Conservation (phyloP, 2,113 vertebrate species). For the Nanger granti region DNA sequence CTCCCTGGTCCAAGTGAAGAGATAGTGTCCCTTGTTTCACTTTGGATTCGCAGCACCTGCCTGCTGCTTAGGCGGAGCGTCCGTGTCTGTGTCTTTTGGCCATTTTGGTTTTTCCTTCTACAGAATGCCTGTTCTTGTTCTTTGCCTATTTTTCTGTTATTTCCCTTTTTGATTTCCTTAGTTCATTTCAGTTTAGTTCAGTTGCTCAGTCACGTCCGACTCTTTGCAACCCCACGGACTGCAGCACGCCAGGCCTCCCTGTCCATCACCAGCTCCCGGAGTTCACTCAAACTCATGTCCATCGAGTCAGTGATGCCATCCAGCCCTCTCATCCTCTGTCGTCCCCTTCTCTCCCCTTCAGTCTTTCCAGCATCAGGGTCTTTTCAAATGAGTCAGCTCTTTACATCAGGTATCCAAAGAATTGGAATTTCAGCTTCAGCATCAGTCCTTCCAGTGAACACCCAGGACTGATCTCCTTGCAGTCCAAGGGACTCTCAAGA, state of each 20-base stretch:
- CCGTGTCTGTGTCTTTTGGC: neutral
- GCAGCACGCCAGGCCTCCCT: neutral
- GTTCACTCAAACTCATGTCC: neutral
- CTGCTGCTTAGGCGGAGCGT: neutral
- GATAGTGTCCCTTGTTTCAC: neutral
- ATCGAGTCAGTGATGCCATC: neutral
- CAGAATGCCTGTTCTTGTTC: neutral
- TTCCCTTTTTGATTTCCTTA: neutral
- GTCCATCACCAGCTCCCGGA: neutral
- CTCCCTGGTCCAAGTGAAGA: neutral
- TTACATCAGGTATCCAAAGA: neutral
- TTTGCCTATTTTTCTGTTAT: neutral
- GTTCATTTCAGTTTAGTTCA: neutral
- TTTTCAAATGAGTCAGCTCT: neutral
- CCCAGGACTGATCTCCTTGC: neutral
- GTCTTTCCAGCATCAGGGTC: neutral
- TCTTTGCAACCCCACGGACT: neutral
- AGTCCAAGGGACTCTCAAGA: neutral
- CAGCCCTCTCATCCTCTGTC: neutral
- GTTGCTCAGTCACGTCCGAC: accelerated
- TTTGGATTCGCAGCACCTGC: neutral
- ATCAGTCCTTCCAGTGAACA: neutral
- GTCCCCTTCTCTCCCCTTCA: neutral
- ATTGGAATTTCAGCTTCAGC: neutral
- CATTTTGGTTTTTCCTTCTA: neutral